Conservation (phyloP, 2,888 invertebrate species). For the Teleiodes luculella region DNA sequence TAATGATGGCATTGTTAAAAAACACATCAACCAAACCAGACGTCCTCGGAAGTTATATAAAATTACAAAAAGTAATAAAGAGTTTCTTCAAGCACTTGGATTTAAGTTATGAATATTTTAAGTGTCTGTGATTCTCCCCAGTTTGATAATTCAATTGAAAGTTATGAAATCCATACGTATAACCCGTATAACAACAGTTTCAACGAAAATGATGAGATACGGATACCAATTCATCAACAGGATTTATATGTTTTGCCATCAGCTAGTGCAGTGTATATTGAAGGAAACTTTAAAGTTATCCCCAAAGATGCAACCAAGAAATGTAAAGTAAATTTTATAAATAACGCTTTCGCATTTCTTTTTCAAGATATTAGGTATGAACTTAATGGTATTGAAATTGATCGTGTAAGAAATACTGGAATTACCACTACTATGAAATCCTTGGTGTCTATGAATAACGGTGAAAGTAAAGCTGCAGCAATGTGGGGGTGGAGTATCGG, state of each 20-base stretch:
- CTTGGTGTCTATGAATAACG: background rate
- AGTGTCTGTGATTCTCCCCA: conserved; percentile 15
- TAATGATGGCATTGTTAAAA: background rate
- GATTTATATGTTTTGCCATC: conserved; percentile 25
- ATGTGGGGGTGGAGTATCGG: background rate
- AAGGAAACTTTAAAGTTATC: conserved; percentile 11
- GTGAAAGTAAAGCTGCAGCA: background rate
- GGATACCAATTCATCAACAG: conserved; percentile 25
- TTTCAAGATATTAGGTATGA: conserved; percentile 17
- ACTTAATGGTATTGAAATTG: conserved; percentile 21
- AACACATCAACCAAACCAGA: background rate
- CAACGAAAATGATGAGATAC: conserved; percentile 24
- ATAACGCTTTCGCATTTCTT: conserved; percentile 10
- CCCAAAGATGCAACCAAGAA: background rate
- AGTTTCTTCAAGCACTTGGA: conserved; percentile 19
- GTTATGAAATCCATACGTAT: conserved; percentile 24
- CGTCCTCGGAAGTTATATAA: background rate
- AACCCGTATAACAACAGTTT: conserved; percentile 19
- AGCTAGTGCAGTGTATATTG: conserved; percentile 22
- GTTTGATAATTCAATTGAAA: conserved; percentile 22
- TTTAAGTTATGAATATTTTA: conserved; percentile 20
- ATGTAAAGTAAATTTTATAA: conserved; percentile 7
- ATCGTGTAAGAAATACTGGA: conserved; percentile 21
- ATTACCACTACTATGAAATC: conserved; percentile 29
- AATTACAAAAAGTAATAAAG: conserved; percentile 15